Evolutionary conservation across 2,113 vertebrate genomes (phyloP).

Genomic region (Porphyrio hochstetteri): DNA sequence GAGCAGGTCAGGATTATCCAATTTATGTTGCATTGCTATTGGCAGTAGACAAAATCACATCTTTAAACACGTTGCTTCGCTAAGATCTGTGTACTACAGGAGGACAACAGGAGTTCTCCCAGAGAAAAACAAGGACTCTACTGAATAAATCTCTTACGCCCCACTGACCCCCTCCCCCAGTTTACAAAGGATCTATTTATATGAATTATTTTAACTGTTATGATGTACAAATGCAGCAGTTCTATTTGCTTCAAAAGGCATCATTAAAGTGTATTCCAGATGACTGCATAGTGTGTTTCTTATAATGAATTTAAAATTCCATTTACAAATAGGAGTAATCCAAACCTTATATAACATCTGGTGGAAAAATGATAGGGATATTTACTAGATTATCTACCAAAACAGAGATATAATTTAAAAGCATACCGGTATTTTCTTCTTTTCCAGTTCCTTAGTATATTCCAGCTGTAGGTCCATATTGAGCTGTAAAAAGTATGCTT

Average conservation of each 20-base stretch:
- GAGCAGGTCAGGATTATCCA: not conserved
- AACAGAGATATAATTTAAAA: not conserved
- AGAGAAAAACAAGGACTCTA: not conserved
- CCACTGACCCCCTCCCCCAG: fast-evolving
- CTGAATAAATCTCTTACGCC: not conserved
- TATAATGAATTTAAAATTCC: not conserved
- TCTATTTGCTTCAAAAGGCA: not conserved
- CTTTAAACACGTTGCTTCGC: not conserved
- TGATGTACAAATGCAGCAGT: not conserved
- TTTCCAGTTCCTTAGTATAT: not conserved
- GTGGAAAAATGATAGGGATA: not conserved
- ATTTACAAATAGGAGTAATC: not conserved
- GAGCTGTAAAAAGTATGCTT: not conserved
- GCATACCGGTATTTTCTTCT: not conserved
- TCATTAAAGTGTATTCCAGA: not conserved
- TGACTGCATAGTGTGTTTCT: not conserved
- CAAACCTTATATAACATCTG: not conserved
- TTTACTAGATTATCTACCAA: not conserved
- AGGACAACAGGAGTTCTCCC: not conserved
- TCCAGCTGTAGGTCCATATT: not conserved
- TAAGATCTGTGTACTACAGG: not conserved
- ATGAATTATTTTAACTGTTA: not conserved
- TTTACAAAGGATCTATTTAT: not conserved
- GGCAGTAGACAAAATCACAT: not conserved
- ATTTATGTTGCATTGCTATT: not conserved